These are phyloP conservation scores for Pseudomyrmex pallidus DNA, from an alignment of 1,140 invertebrate species.

Conservation along the genomic window DNA sequence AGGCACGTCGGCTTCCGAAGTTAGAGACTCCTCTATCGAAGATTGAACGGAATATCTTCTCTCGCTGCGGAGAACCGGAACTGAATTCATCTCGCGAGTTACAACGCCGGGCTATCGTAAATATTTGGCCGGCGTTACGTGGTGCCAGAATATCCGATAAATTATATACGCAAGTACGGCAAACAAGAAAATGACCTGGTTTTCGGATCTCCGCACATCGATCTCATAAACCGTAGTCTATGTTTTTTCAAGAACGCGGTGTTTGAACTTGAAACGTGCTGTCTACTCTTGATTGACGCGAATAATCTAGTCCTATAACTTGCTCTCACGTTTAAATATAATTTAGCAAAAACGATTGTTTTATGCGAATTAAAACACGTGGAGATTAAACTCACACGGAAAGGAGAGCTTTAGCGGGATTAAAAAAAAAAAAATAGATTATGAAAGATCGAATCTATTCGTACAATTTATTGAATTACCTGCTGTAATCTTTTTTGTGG, in stretches of 20 bases:
- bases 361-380: too few species aligned
- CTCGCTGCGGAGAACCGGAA: neutral
- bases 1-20: neutral
- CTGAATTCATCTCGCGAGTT: constrained; percentile 27
- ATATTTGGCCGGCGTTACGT: constrained; percentile 20
- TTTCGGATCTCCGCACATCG: neutral
- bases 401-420: too few species aligned
- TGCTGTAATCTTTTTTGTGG: too few species aligned
- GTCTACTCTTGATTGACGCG: neutral
- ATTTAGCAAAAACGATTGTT: neutral
- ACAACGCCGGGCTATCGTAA: constrained; percentile 23
- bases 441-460: too few species aligned
- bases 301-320: neutral
- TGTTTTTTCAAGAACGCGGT: neutral
- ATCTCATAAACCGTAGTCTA: too few species aligned
- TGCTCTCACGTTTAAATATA: neutral
- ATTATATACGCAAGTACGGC: constrained; percentile 4
- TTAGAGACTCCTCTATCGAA: constrained; percentile 11
- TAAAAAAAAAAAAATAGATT: too few species aligned
- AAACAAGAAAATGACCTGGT: constrained; percentile 14
- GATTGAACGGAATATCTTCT: constrained; percentile 8
- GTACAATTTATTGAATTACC: too few species aligned
- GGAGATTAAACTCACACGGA: too few species aligned
- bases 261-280: neutral
- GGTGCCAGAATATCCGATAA: neutral